These are phyloP conservation scores for Osmerus eperlanus DNA, from an alignment of 2,113 vertebrate genomes.

Conservation along the genomic window DNA sequence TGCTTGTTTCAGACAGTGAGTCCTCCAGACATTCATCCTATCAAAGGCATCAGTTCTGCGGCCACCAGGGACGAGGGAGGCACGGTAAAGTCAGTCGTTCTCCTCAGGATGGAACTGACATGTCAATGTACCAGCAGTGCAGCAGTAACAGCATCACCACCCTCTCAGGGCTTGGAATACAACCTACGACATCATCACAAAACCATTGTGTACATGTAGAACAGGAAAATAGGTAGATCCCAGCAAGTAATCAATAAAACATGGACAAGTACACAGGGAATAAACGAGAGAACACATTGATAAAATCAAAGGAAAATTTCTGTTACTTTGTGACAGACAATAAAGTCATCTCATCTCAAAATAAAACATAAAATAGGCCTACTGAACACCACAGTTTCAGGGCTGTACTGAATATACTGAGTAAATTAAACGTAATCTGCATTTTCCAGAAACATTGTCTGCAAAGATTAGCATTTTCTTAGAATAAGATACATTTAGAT, in stretches of 20 bases:
- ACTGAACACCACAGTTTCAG: slow-evolving; percentile 81
- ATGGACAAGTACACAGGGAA: slow-evolving; percentile 85
- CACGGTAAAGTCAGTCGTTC: slow-evolving; percentile 59
- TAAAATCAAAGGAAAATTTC: slow-evolving; percentile 67
- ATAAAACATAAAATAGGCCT: slow-evolving; percentile 78
- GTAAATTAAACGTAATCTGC: slow-evolving; percentile 50
- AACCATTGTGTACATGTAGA: slow-evolving; percentile 83
- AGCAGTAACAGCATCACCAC: slow-evolving; percentile 88
- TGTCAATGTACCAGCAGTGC: slow-evolving; percentile 84
- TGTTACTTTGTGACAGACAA: no score
- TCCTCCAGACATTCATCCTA: slow-evolving; percentile 62
- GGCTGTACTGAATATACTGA: slow-evolving; percentile 79
- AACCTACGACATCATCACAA: slow-evolving; percentile 83
- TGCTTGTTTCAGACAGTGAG: slow-evolving; percentile 66
- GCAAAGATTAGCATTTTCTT: slow-evolving; percentile 46
- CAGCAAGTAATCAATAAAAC: slow-evolving; percentile 83
- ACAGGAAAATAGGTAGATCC: slow-evolving; percentile 83
- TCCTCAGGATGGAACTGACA: slow-evolving; percentile 70
- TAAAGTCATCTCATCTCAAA: slow-evolving; percentile 24
- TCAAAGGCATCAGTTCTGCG: slow-evolving; percentile 59
- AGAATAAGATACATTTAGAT: slow-evolving; percentile 43
- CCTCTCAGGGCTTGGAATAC: slow-evolving; percentile 80
- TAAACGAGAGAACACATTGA: slow-evolving; percentile 72
- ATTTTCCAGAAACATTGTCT: slow-evolving; percentile 49
- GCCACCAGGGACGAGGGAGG: slow-evolving; percentile 65